These are phyloP conservation scores for Psammodynastes pulverulentus DNA, from an alignment of 2,113 vertebrate species.

Conservation along the genomic window DNA sequence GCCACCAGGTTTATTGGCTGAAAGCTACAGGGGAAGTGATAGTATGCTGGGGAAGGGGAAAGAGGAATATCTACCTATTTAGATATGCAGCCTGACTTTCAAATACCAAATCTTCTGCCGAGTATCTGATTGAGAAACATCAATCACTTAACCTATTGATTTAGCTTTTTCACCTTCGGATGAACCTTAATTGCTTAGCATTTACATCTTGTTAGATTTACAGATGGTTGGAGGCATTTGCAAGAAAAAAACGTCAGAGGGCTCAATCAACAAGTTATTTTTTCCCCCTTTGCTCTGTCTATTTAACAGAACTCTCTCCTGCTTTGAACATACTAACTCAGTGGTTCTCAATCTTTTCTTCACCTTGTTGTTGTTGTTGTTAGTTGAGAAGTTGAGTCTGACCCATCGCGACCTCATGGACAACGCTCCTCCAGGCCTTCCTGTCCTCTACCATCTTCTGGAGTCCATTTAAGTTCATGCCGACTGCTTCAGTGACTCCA, in stretches of 20 bases:
- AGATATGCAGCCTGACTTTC: not conserved
- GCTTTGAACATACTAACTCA: not conserved
- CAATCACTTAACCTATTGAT: slow-evolving; percentile 66
- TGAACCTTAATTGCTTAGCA: slow-evolving; percentile 12
- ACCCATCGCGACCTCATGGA: too few relatives aligned
- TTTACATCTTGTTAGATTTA: not conserved
- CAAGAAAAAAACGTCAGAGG: not conserved
- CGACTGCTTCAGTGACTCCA: too few relatives aligned
- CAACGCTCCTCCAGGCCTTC: too few relatives aligned
- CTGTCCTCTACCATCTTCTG: too few relatives aligned
- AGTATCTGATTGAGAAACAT: slow-evolving; percentile 58
- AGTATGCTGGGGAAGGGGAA: not conserved
- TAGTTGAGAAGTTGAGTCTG: too few relatives aligned
- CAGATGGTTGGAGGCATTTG: not conserved
- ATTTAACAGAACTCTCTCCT: not conserved
- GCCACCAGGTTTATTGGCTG: not conserved
- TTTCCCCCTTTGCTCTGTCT: not conserved
- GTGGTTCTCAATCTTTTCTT: not conserved
- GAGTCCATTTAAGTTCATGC: too few relatives aligned
- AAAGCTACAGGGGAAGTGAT: not conserved
- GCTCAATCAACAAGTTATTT: not conserved
- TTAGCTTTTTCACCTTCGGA: not conserved
- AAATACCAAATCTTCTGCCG: slow-evolving; percentile 53
- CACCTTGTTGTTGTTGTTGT: too few relatives aligned
- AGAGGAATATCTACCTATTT: not conserved